These are phyloP conservation scores for Tauraco erythrolophus DNA, from an alignment of 2,113 vertebrate species.

Conservation along the genomic window DNA sequence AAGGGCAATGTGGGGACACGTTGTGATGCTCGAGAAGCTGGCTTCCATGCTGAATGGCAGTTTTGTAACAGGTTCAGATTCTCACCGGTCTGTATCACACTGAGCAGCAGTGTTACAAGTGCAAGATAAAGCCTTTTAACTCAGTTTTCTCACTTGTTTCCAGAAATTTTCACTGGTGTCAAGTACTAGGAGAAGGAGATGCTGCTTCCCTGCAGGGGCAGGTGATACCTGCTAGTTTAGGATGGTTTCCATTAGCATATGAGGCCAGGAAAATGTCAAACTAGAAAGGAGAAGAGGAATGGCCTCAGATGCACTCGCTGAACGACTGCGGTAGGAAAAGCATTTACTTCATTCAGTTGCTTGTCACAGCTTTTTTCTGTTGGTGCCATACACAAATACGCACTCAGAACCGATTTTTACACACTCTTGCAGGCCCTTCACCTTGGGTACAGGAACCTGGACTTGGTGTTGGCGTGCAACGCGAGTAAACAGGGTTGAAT, in stretches of 20 bases:
- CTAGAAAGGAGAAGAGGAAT: conserved; percentile 47
- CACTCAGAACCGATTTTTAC: not conserved
- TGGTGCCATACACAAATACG: conserved; percentile 37
- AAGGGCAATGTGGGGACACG: not conserved
- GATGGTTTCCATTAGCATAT: conserved; percentile 55
- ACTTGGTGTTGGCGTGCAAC: not conserved
- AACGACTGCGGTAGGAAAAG: conserved; percentile 45
- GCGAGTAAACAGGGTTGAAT: conserved; percentile 9
- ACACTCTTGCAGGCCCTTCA: not conserved
- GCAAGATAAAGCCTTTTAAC: conserved; percentile 30
- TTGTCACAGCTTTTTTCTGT: conserved; percentile 50
- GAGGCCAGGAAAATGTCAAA: conserved; percentile 67
- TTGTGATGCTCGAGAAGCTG: not conserved
- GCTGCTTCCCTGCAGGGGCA: conserved; percentile 63
- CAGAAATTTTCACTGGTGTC: conserved; percentile 54
- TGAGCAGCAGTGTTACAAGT: conserved; percentile 7
- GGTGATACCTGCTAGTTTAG: conserved; percentile 70
- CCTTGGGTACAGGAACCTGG: not conserved
- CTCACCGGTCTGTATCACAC: not conserved
- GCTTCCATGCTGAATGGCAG: not conserved
- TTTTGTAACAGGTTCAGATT: conserved; percentile 19
- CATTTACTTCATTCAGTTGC: conserved; percentile 46
- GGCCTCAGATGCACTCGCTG: conserved; percentile 60
- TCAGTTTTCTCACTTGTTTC: conserved; percentile 52
- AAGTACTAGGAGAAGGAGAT: conserved; percentile 40